Base-by-base conservation (phyloP, 1,140 invertebrate species). In the Hycleus cichorii region DNA sequence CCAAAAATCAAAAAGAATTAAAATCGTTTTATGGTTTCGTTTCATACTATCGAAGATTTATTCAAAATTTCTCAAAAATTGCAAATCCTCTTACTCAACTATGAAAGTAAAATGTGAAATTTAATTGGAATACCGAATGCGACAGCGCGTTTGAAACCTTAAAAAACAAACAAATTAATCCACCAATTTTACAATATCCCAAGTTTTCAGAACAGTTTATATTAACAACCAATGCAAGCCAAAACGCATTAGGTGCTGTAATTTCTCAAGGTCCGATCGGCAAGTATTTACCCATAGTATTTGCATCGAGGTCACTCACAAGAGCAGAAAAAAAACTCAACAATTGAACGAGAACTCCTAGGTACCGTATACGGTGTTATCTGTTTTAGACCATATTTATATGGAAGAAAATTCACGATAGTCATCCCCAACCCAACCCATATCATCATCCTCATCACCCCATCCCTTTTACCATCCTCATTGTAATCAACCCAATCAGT, bases 11-110 rank as follows among this genome's bases (percentile, higher is more conserved):
- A 9, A 64, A 63, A 40, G 8, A 51, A 9, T 9, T 69, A 8
- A 75, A 75, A 63, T 66, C 67, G 58, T 80, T 80, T 58, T 39
- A 73, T 58, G 68, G 66, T 39, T 63, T 73, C 47, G 61, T 18
- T 18, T 1, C 58, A 39, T 73, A 73, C 46, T 73, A 71, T 49
- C 63, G 68, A 58, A 69, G 68, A 54, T 73, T 65, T 18, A 18
- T 32, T 32, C 49, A 47, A 51, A 66, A 62, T 49, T 72, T 67
- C 63, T 54, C 68, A 8, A 3, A 63, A n/a, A 66, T 73, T 45
- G 66, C 69, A 4, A 64, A 63, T 46, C 69, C 68, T 39, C 27
- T 74, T 38, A 70, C 58, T 3, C 53, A 67, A 47, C 53, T 68
- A 47, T 47, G 64, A 4, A 71, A 71, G 60, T 67, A 70, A 54